Evolutionary conservation across 2,797 vertebrate genomes (phyloP).

Genomic region (Myotis daubentonii): DNA sequence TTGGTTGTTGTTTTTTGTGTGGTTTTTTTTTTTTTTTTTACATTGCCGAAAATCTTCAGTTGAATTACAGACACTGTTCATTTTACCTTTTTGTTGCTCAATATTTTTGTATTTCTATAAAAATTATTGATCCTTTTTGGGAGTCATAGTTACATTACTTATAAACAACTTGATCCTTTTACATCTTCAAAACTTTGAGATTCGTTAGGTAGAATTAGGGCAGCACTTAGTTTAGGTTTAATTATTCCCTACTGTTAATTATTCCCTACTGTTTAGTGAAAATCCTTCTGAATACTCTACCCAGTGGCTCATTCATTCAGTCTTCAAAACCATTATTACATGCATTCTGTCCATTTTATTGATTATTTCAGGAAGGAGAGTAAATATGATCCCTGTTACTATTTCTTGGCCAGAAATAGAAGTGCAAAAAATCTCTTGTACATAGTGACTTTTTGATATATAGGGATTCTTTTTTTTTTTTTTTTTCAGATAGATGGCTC

Average conservation of each 20-base stretch:
- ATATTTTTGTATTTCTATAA: conserved; percentile 20
- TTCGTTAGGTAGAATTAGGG: background rate
- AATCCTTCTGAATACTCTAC: background rate
- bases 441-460: background rate
- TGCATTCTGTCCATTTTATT: background rate
- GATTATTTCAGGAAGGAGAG: background rate
- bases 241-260: background rate
- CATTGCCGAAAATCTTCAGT: background rate
- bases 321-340: background rate
- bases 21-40: no score
- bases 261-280: background rate
- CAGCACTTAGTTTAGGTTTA: background rate
- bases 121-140: background rate
- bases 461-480: background rate
- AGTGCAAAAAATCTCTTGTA: background rate
- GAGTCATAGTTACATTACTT: background rate
- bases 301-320: background rate
- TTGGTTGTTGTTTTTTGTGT: no score
- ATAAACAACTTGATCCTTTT: background rate
- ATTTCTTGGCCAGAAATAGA: background rate
- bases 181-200: background rate
- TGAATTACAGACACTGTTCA: conserved; percentile 10
- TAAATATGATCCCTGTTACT: background rate
- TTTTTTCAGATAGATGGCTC: background rate
- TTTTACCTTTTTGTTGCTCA: background rate